Conservation (phyloP, 2,113 vertebrate species). For the Gymnarchus niloticus region DNA sequence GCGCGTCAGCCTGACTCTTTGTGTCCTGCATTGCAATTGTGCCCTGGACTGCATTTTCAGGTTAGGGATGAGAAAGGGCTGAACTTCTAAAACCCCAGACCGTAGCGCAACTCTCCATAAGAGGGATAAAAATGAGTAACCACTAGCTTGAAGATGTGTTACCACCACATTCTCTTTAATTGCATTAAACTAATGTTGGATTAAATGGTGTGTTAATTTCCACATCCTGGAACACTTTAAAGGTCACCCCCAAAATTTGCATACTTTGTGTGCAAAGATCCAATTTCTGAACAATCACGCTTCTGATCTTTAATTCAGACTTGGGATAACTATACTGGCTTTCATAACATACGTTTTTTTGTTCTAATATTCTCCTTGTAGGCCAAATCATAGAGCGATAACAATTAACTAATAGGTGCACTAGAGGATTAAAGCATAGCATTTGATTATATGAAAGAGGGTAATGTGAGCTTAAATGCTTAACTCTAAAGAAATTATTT, state of each 20-base stretch:
- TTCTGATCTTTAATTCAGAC: constrained; percentile 19
- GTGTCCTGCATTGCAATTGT: not conserved
- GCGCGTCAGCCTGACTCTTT: not conserved
- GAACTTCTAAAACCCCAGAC: not conserved
- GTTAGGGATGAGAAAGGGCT: not conserved
- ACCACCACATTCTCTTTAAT: constrained; percentile 11
- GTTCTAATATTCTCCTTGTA: not conserved
- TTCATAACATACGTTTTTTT: constrained; percentile 11
- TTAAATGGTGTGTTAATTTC: constrained; percentile 37
- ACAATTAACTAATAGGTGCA: not conserved
- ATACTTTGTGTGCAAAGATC: constrained; percentile 31
- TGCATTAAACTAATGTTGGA: constrained; percentile 33
- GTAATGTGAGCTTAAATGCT: not conserved
- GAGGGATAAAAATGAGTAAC: constrained; percentile 19
- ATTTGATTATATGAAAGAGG: not conserved
- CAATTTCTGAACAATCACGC: constrained; percentile 26
- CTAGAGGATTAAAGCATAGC: not conserved
- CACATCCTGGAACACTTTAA: constrained; percentile 32
- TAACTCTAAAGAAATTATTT: not conserved
- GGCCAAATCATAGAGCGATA: not conserved
- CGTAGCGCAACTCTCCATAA: constrained; percentile 5
- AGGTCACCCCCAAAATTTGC: constrained; percentile 32
- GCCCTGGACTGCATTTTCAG: not conserved
- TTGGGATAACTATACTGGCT: not conserved
- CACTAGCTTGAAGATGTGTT: not conserved